Base-by-base conservation (phyloP, 1,140 invertebrate species). In the Drosophila repletoides region DNA sequence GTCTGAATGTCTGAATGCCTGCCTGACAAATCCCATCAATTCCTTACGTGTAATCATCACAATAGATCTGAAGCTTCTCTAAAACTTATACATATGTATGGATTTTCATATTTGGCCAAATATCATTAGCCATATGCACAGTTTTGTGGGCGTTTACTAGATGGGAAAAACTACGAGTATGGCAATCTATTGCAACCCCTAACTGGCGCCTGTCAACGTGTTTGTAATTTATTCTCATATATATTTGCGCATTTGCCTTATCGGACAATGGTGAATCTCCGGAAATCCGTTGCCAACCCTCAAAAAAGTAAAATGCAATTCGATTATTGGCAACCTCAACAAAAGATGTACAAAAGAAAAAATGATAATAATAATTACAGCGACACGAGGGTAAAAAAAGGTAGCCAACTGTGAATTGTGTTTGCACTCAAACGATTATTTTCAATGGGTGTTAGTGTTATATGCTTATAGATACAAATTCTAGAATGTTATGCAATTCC, bases 141-240 rank as follows among this genome's bases (percentile, higher is more conserved):
- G 33, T 48, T 63, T 55, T 60, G 74, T 70, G 79, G 77, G 77
- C 74, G 77, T 83, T 72, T 31, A 53, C 43, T 15, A 28, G 53
- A 33, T 69, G 56, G 51, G 52, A 59, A 56, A 48, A 41, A n/a
- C n/a, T n/a, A n/a, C n/a, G n/a, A n/a, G 12, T 40, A 48, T 56
- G 52, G 31, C 61, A 65, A 58, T 65, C 19, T 40, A 14, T 9
- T 40, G 33, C 77, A 65, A 76, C 77, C 77, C 77, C 55, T 74
- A 58, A 72, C 15, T 52, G 29, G 21, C 46, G 40, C 34, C 77
- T 87, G 81, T 80, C 80, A 80, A 63, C 43, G 48, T 38, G 61
- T 53, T 80, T 75, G 65, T 86, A 73, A 86, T 86, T 86, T 86
- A 84, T 84, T n/a, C n/a, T n/a, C n/a, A n/a, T n/a, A n/a, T n/a